Evolutionary conservation across 2,113 vertebrate species (phyloP), one percentile per base, ranked within the genome.

Genomic region (Thoracochromis brauschi): DNA sequence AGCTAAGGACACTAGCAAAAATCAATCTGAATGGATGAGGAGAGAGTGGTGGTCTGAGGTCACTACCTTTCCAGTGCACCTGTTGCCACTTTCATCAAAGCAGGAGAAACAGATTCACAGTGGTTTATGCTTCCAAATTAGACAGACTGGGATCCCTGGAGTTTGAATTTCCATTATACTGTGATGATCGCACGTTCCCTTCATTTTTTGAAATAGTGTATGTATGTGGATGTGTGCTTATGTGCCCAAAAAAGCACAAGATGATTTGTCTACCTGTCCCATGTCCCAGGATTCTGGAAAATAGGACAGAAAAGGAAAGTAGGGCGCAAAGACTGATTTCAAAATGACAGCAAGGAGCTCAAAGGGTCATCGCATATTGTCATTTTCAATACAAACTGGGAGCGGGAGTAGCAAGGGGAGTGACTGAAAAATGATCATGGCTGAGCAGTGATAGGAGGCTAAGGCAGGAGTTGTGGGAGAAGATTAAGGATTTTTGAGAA

Each of bases 401-500:
- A 42, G 65, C 5, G 2, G 65, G n/a, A 71, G 65, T 3, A 71
- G 38, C n/a, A 68, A 42, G 65, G 38, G 65, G 38, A 42, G 65
- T 6, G n/a, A 45, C n/a, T 73, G 71, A 78, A 49, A 78, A 38
- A 33, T 24, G 12, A 38, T 73, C 7, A 73, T 38, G 40, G 21
- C 16, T 47, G 4, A 4, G 17, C 29, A 45, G 38, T 12, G 35
- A 60, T 2, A 85, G 12, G 47, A 57, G 19, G 24, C 31, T 21
- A 31, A 81, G 12, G 10, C 9, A 1, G 19, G 16, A 84, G 51
- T 73, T 53, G 78, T 54, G 16, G 14, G 35, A 80, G 54, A 68
- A 85, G 85, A 89, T 89, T 68, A 45, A 57, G 53, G 12, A 88
- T 47, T 88, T 83, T 88, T 71, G 80, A 85, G 73, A 57, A 58